Base-by-base conservation (phyloP, 2,113 vertebrate species). In the Bolborhynchus lineola region DNA sequence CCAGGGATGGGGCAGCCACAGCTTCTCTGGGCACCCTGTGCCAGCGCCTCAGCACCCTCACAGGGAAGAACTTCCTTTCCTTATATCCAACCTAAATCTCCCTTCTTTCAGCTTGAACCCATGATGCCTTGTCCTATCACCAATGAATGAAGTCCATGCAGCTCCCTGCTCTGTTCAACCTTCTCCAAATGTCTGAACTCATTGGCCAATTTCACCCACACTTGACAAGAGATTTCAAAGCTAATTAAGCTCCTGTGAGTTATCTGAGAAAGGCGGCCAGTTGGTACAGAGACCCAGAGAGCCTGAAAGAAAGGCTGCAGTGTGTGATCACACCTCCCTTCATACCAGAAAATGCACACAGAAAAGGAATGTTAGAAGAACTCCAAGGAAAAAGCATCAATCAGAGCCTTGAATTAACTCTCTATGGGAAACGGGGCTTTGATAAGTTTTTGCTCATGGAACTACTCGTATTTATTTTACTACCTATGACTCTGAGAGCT, bases 371-470 rank as follows among this genome's bases (percentile, higher is more conserved):
- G 86, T 46, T 71, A 33, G 23, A 84, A 89, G 77, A 91, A 89
- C 86, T 89, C 86, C 39, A 76, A 92, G 70, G 65, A 79, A 86
- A 93, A 96, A 41, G 35, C 93, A 93, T 92, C 95, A 95, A 55
- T 95, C 86, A 85, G 86, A 93, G 89, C 39, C 86, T 95, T 93
- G 91, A 89, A 79, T 97, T 95, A 95, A 93, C 86, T 96, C 91
- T 96, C 89, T 64, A 31, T 52, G 74, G 93, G 84, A 93, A 97
- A 72, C 37, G 50, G 44, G 46, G 89, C 89, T 95, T 95, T 95
- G 93, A 52, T 91, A 95, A 91, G 69, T 44, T 92, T 92, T 86
- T 84, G 50, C 62, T 93, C 46, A 16, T 41, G 65, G 70, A 94
- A 77, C 68, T 69, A 26, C 37, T 83, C 24, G 0, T 82, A 79